phyloP scores from a whole-genome alignment of 2,888 invertebrate species.

The Abrostola triplasia region DNA sequence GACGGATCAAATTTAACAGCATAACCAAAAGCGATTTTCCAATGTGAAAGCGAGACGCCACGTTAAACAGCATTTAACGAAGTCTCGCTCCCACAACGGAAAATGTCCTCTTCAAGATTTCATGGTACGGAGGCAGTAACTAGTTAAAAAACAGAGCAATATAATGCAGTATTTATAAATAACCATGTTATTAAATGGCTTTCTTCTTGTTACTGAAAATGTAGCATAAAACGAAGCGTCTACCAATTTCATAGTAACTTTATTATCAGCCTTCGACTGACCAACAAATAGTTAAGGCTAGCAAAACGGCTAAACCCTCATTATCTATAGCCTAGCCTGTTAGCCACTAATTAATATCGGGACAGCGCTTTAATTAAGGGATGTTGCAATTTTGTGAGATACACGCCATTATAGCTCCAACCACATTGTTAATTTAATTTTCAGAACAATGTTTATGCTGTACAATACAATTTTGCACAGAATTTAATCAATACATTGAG shows the following conservation, averaged over 20 bases:
- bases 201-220: not conserved
- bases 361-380: constrained; percentile 21
- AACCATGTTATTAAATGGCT: not conserved
- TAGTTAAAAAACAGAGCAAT: not conserved
- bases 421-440: constrained; percentile 9
- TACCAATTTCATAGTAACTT: not conserved
- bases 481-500: too few species aligned
- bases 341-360: constrained; percentile 32
- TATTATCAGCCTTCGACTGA: not conserved
- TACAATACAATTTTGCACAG: not conserved
- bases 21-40: too few species aligned
- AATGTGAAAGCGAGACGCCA: too few species aligned
- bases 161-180: not conserved
- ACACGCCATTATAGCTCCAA: constrained; percentile 4
- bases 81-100: too few species aligned
- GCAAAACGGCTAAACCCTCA: constrained; percentile 8
- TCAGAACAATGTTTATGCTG: not conserved
- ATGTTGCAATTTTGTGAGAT: constrained; percentile 15
- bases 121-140: too few species aligned
- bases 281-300: constrained; percentile 11
- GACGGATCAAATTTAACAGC: too few species aligned
- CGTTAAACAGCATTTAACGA: too few species aligned
- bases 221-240: not conserved
- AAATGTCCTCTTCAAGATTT: too few species aligned
- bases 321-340: constrained; percentile 21